Evolutionary conservation across 2,888 invertebrate genomes (phyloP).

Genomic region (Callyntrura sp.): DNA sequence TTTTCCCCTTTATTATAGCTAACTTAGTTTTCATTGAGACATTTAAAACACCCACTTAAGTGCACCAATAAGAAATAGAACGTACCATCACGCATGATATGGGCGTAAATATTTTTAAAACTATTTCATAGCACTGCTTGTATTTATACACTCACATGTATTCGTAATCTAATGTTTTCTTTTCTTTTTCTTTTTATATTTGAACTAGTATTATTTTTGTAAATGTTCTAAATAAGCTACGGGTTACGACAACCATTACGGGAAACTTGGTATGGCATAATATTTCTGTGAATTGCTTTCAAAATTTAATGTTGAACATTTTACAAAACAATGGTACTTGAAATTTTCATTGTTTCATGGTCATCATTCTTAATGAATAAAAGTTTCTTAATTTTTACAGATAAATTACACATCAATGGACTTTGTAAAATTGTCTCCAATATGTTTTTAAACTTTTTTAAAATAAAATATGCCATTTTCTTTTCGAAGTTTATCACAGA

Average conservation of each 20-base stretch:
- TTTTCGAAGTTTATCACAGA: constrained; percentile 72
- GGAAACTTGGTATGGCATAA: neutral
- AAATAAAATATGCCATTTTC: constrained; percentile 49
- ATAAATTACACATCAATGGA: too few species aligned
- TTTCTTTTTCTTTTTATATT: neutral
- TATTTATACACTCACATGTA: neutral
- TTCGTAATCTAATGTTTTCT: neutral
- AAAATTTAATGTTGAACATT: neutral
- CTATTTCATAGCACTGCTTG: neutral
- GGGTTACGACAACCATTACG: neutral
- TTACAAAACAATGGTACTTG: neutral
- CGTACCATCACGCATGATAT: neutral
- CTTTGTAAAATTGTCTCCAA: neutral
- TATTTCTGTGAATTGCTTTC: neutral
- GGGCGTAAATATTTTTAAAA: neutral
- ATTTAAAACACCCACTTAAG: neutral
- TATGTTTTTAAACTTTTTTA: neutral
- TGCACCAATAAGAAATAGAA: constrained; percentile 26
- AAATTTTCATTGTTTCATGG: too few species aligned
- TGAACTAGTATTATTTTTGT: too few species aligned
- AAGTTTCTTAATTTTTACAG: neutral
- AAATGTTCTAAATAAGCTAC: constrained; percentile 33
- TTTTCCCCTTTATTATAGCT: neutral
- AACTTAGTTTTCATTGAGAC: neutral
- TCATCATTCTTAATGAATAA: too few species aligned